phyloP scores from a whole-genome alignment of 2,888 invertebrate genomes.

The Tipula lateralis region DNA sequence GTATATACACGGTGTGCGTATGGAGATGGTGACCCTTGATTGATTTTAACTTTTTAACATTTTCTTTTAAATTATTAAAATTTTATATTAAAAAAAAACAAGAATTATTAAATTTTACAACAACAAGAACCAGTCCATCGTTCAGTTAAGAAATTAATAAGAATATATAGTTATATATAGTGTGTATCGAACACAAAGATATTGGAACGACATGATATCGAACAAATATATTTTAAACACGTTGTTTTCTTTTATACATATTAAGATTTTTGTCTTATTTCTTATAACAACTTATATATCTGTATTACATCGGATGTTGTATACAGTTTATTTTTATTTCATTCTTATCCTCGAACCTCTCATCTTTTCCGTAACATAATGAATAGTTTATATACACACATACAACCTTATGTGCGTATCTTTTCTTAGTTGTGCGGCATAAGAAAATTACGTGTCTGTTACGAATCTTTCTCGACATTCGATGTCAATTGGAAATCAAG shows the following conservation, averaged over 20 bases:
- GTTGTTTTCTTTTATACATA: neutral
- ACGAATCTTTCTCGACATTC: neutral
- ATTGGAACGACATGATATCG: neutral
- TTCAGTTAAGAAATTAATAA: neutral
- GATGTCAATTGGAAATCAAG: slow-evolving; percentile 13
- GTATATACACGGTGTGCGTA: neutral
- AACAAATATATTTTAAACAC: neutral
- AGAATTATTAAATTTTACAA: neutral
- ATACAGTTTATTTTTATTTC: neutral
- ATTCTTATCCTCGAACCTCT: slow-evolving; percentile 13
- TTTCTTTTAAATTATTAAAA: neutral
- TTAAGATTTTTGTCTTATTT: slow-evolving; percentile 19
- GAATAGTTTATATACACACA: neutral
- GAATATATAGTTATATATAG: neutral
- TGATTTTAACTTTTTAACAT: neutral
- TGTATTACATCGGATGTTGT: neutral
- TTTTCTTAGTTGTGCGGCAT: neutral
- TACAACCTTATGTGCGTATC: neutral
- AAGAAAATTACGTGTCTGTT: slow-evolving; percentile 19
- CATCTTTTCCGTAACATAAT: neutral
- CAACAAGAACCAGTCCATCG: neutral
- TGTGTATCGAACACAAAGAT: neutral
- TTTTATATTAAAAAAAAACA: neutral
- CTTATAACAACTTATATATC: neutral
- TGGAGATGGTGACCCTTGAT: neutral